Conservation (phyloP, 1,140 invertebrate genomes). For the Atta texana region DNA sequence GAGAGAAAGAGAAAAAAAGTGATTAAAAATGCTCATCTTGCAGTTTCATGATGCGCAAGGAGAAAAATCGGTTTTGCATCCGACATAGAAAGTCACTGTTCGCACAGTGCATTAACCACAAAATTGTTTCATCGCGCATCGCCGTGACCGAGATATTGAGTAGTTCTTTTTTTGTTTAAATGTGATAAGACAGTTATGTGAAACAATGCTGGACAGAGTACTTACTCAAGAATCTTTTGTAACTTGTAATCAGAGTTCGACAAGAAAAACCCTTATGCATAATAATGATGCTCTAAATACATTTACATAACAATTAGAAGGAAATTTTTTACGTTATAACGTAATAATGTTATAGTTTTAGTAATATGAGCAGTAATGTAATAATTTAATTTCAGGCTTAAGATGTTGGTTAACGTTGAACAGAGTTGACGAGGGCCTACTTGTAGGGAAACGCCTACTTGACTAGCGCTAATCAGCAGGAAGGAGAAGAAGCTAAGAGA, state of each 20-base stretch:
- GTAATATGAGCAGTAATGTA: background rate
- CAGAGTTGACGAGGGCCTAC: constrained; percentile 64
- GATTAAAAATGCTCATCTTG: background rate
- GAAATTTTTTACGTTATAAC: background rate
- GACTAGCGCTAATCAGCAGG: constrained; percentile 9
- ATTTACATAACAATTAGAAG: background rate
- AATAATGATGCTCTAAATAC: background rate
- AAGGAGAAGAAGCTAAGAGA: background rate
- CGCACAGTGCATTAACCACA: background rate
- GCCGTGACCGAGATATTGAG: constrained; percentile 47
- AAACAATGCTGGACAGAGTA: background rate
- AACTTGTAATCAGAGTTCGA: background rate
- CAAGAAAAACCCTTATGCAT: background rate
- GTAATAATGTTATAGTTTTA: background rate
- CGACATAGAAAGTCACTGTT: constrained; percentile 61
- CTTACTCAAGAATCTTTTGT: background rate
- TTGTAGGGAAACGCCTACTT: constrained; percentile 26
- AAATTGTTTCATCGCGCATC: constrained; percentile 40
- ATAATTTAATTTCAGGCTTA: constrained; percentile 64
- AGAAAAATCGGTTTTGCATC: constrained; percentile 49
- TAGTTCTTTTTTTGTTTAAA: constrained; percentile 14
- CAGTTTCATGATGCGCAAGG: background rate
- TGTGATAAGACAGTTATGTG: background rate
- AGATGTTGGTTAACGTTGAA: constrained; percentile 62
- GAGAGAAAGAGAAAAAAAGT: background rate